Base-by-base conservation (phyloP, 30 jellyfish, hydroid and myxozoan genomes). In the Phacellophora camtschatica region DNA sequence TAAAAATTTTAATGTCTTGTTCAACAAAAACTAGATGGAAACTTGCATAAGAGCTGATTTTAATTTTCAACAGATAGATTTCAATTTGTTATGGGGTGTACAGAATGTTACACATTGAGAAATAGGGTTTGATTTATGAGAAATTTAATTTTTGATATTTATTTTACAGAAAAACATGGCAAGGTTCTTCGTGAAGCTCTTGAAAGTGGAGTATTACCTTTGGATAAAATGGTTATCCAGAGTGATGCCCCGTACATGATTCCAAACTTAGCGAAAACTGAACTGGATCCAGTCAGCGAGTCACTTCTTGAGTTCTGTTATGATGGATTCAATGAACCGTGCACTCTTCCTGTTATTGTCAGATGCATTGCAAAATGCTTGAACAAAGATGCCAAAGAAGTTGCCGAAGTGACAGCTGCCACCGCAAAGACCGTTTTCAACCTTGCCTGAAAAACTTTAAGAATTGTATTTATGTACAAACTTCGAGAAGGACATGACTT, bases 241-340 rank as follows among this genome's bases (percentile, higher is more conserved):
- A 90, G 96, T 35, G 88, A 83, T 71, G 94, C 98, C 35, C 98
- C 98, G 35, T 90, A 90, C 96, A 90, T 90, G 98, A 84, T 92
- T 16, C 98, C 98, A 36, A 83, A 83, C 76, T 51, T 87, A 37
- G 90, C 98, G 20, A 71, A 72, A 59, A 58, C 84, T 35, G 96
- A 90, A 24, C 49, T 83, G 24, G 98, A 90, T 61, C 98, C 98
- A 3, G 94, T 90, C 73, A 90, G 98, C 57, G 86, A 90, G 51
- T 65, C 96, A 22, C 83, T 90, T n/a, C 79, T 90, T 51, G 95
- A 83, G 19, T 81, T 66, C 73, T 75, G 95, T 58, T 66, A 28
- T 32, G 96, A 86, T 9, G 98, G 88, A 31, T 13, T 10, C 69
- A 90, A 90, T 42, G 98, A 90, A 66, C 98, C 98, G 10, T 83